phyloP scores from a whole-genome alignment of 1,140 invertebrate species.

The Potamilus streckersoni region DNA sequence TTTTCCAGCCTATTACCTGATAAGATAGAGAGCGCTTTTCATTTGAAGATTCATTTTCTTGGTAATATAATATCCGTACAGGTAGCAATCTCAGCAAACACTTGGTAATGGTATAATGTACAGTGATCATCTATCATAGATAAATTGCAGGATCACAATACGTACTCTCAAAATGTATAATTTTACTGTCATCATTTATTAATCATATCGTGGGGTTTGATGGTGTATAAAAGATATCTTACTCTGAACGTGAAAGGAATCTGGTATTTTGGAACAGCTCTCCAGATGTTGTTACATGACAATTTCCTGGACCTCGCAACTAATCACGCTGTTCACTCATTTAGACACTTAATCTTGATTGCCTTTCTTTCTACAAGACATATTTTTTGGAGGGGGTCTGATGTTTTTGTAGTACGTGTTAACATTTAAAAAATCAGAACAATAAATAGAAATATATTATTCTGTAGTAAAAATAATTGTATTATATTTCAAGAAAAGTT shows the following conservation, averaged over 20 bases:
- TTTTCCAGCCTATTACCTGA: constrained; percentile 2
- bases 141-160: constrained; percentile 10
- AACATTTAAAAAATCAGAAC: too few species aligned
- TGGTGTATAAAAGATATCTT: constrained; percentile 11
- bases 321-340: constrained; percentile 9
- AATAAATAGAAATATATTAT: too few species aligned
- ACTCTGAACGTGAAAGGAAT: constrained; percentile 15
- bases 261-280: background rate
- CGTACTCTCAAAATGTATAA: constrained; percentile 13
- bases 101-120: constrained; percentile 9
- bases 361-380: constrained; percentile 12
- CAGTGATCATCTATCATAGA: constrained; percentile 10
- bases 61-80: constrained; percentile 1
- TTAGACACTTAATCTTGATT: background rate
- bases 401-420: too few species aligned
- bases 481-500: too few species aligned
- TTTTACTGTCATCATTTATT: background rate
- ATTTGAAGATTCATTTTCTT: background rate
- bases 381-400: background rate
- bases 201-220: constrained; percentile 1
- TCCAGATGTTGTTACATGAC: constrained; percentile 8
- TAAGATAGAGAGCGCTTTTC: background rate
- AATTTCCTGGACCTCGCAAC: constrained; percentile 6
- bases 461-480: too few species aligned
- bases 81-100: constrained; percentile 6